A percentile compares a stretch with the other conserved stretches of the same genome.
phyloP scores from a whole-genome alignment of 2,888 invertebrate genomes.

The Pseudeuparius sepicola region DNA sequence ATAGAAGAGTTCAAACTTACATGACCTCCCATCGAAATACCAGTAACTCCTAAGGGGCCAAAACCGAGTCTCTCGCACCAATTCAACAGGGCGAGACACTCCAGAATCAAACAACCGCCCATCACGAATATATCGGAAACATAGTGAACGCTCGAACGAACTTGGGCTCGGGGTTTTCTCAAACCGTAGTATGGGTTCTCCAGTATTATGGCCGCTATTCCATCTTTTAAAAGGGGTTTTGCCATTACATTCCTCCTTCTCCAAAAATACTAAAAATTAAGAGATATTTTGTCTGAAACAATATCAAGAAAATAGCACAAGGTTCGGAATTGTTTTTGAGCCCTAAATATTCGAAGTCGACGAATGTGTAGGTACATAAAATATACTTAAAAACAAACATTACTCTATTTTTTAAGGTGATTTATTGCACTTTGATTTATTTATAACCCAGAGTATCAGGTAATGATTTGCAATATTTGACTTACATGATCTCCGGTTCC shows the following conservation, averaged over 20 bases:
- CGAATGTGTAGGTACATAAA: too few species aligned
- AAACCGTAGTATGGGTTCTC: constrained; percentile 95
- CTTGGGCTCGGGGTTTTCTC: constrained; percentile 79
- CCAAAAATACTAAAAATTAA: constrained; percentile 70
- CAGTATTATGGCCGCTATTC: constrained; percentile 86
- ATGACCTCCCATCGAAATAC: constrained; percentile 97
- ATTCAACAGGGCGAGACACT: constrained; percentile 82
- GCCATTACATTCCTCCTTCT: constrained; percentile 82
- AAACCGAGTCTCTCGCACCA: constrained; percentile 89
- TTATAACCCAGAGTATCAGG: too few species aligned
- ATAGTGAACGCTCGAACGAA: constrained; percentile 83
- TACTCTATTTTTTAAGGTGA: too few species aligned
- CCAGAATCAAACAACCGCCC: constrained; percentile 94
- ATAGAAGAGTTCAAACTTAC: constrained; percentile 66
- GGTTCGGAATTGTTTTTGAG: too few species aligned
- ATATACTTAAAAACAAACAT: too few species aligned
- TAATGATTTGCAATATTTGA: too few species aligned
- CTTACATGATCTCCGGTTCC: constrained; percentile 96
- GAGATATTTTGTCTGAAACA: too few species aligned
- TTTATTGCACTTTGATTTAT: too few species aligned
- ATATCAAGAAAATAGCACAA: too few species aligned
- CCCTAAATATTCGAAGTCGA: too few species aligned
- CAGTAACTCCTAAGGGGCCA: constrained; percentile 89
- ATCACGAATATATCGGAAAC: constrained; percentile 98
- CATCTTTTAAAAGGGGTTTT: constrained; percentile 81